Percentiles rank a stretch among this genome's conserved stretches.
phyloP scores from a whole-genome alignment of 2,888 invertebrate genomes.

The Strigamia crassipes region DNA sequence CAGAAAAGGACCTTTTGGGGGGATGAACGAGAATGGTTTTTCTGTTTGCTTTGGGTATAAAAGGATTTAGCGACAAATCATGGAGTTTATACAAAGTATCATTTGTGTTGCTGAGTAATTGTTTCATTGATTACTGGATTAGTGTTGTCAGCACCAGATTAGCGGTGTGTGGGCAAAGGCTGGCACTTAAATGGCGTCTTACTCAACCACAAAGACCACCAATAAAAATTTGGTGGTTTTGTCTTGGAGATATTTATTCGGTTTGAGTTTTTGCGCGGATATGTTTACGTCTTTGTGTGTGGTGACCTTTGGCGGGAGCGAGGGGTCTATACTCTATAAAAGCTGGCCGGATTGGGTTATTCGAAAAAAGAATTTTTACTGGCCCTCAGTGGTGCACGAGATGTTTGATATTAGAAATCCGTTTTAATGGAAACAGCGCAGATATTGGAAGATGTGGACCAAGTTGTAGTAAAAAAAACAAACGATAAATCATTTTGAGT shows the following conservation, averaged over 20 bases:
- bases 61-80: slow-evolving; percentile 32
- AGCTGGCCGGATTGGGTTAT: not conserved
- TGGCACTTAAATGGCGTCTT: slow-evolving; percentile 27
- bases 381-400: not conserved
- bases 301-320: not conserved
- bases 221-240: slow-evolving; percentile 19
- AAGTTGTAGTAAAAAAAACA: slow-evolving; percentile 24
- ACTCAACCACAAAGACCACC: slow-evolving; percentile 8
- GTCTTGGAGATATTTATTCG: not conserved
- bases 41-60: slow-evolving; percentile 32
- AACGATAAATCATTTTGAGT: slow-evolving; percentile 38
- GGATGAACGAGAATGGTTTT: not conserved
- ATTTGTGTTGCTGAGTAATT: slow-evolving; percentile 27
- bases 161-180: slow-evolving; percentile 22
- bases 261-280: not conserved
- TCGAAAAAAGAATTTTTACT: not conserved
- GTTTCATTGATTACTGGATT: slow-evolving; percentile 36
- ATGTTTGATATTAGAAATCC: slow-evolving; percentile 7
- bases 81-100: slow-evolving; percentile 40
- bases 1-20: not conserved
- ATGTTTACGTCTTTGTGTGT: not conserved
- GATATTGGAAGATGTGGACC: slow-evolving; percentile 1
- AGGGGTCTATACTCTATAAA: not conserved
- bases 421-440: slow-evolving; percentile 17
- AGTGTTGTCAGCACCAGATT: slow-evolving; percentile 18